Evolutionary conservation across 2,113 vertebrate species (phyloP), one percentile per base, ranked within the genome.

Genomic region (Alouatta palliata): DNA sequence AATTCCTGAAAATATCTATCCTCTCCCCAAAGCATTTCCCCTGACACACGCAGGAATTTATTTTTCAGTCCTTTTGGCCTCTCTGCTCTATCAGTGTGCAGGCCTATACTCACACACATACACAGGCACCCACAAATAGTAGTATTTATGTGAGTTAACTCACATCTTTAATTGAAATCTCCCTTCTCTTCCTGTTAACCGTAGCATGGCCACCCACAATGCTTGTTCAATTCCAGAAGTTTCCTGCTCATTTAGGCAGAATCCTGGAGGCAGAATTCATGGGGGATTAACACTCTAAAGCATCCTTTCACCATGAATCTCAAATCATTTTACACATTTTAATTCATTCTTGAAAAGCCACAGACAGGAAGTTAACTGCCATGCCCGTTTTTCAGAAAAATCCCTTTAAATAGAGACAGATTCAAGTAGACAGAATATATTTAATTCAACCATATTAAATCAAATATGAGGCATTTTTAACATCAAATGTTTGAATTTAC

Each of bases 301-400:
- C 90, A 98, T 96, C 92, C 88, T 97, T 97, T 98, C 97, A 96
- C 87, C 79, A 95, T 76, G 90, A 91, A 95, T 97, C 90, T 98
- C 87, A 97, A 97, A 80, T 91, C 94, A 96, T 96, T 96, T 98
- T 97, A 75, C 95, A 97, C 92, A 75, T 98, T 98, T 96, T 97
- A 96, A 94, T 98, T 98, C 86, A 95, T 87, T 96, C 95, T 96
- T 94, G 79, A 88, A 94, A 96, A 98, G 91, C 81, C 90, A 93
- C 66, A 96, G 87, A 96, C 71, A 95, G 94, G 96, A 97, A 98
- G 95, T 96, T 80, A 91, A 82, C 87, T 76, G 56, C 47, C 49
- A 92, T 95, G 77, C 75, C 68, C 61, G 35, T 88, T 81, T 88
- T 75, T 54, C 66, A 94, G 32, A 87, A 94, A 95, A 37, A 2